Evolutionary conservation across 2,888 invertebrate genomes (phyloP), one percentile per base, ranked within the genome.

Genomic region (Mycalesis mineus): DNA sequence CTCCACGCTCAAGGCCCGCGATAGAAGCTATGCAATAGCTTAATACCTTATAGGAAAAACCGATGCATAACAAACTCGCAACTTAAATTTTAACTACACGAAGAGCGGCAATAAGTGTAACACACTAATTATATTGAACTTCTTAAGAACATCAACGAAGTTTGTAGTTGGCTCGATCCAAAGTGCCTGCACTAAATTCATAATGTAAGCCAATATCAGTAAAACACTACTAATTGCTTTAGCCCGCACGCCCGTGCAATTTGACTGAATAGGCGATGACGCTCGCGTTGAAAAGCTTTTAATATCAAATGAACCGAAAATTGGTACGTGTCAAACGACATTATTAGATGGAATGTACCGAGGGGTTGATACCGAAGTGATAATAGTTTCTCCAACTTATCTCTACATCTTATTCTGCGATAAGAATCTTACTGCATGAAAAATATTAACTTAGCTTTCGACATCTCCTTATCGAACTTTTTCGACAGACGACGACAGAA

Each of bases 251-350:
- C 58, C 58, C 59, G 50, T 57, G 67, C 70, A 69, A 71, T 74
- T 73, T 68, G 67, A 68, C 70, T 68, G 78, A 81, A 80, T 80
- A 78, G 74, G 65, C 71, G 72, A 80, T 80, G 77, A 73, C 70
- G 57, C 69, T 61, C 72, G 70, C 70, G 76, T 72, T 80, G 84
- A 84, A 88, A 88, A 83, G 74, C 88, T 87, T 89, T 89, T 86
- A 89, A 89, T 89, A 89, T 77, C 80, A 88, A 87, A 89, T 89
- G 88, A 89, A 84, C 84, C 80, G 82, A 85, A 88, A 88, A 89
- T 89, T 88, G 88, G 84, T 81, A 83, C 78, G 82, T 84, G 87
- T 85, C 86, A 86, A 86, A 88, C 82, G 76, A 75, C 75, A 84
- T 86, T 87, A 88, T 86, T 86, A 88, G 85, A 63, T 70, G 74